Percentiles rank a stretch among this genome's conserved stretches.
Evolutionary conservation across 2,888 invertebrate genomes (phyloP).

Genomic region (Tenthredo amoena): DNA sequence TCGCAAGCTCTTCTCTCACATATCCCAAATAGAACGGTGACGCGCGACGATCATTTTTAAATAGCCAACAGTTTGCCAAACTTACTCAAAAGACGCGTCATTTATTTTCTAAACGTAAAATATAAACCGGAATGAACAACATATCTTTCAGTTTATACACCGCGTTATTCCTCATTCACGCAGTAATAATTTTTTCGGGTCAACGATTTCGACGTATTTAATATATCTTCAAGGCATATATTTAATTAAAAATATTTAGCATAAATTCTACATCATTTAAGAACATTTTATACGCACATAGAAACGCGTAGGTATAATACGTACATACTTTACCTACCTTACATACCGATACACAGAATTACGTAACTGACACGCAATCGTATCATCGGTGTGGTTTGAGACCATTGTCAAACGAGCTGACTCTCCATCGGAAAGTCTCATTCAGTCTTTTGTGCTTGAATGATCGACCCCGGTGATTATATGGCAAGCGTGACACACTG

Average conservation of each 20-base stretch:
- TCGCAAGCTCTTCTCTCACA: slow-evolving; percentile 10
- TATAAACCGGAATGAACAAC: neutral
- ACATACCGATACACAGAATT: neutral
- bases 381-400: neutral
- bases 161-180: neutral
- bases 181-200: neutral
- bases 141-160: neutral
- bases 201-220: neutral
- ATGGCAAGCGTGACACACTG: slow-evolving; percentile 34
- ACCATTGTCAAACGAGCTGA: slow-evolving; percentile 5
- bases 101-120: neutral
- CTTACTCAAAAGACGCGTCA: slow-evolving; percentile 43
- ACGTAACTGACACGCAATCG: slow-evolving; percentile 12
- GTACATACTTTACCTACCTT: neutral
- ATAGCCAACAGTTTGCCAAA: slow-evolving; percentile 49
- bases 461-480: slow-evolving; percentile 41
- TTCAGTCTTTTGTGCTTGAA: slow-evolving; percentile 40
- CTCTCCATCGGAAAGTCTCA: slow-evolving; percentile 24
- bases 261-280: neutral
- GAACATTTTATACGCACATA: neutral
- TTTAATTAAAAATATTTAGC: neutral
- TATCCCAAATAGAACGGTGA: slow-evolving; percentile 39
- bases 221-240: neutral
- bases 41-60: slow-evolving; percentile 35
- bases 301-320: too few relatives aligned